Evolutionary conservation across 2,888 invertebrate species (phyloP).

Genomic region (Conus canariensis): DNA sequence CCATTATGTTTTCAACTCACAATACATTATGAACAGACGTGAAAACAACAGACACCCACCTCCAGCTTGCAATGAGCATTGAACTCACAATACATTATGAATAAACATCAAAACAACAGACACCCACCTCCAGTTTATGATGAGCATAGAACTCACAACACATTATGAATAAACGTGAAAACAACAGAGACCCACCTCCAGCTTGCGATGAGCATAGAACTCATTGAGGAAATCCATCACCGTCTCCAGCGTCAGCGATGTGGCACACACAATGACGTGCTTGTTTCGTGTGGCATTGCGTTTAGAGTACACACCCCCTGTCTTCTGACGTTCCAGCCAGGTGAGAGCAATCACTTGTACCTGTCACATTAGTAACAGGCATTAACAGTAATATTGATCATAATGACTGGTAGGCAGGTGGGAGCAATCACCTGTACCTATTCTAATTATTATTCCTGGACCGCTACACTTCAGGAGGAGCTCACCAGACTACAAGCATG

Average conservation of each 20-base stretch:
- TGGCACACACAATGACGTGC: constrained; percentile 98
- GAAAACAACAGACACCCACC: no score
- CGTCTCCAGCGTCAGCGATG: constrained; percentile 95
- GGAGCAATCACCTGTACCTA: constrained; percentile 98
- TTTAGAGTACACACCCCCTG: constrained; percentile 93
- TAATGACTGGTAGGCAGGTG: constrained; percentile 88
- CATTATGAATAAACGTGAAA: no score
- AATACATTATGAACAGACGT: no score
- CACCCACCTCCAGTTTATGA: no score
- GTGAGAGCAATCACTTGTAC: constrained; percentile 98
- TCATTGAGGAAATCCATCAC: constrained; percentile 99
- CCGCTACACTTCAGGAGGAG: no score
- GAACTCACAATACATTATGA: no score
- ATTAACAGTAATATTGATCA: constrained; percentile 8
- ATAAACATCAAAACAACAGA: no score
- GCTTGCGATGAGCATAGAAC: constrained; percentile 97
- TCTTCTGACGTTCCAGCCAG: constrained; percentile 98
- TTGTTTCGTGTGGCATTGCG: constrained; percentile 96
- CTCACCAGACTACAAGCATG: constrained; percentile 57
- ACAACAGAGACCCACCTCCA: neutral
- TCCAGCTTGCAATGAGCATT: no score
- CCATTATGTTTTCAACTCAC: no score
- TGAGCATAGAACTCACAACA: no score
- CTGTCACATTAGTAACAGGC: constrained; percentile 80
- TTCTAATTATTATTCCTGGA: neutral